Evolutionary conservation across 2,113 vertebrate species (phyloP), one percentile per base, ranked within the genome.

Genomic region (Bubalus kerabau): DNA sequence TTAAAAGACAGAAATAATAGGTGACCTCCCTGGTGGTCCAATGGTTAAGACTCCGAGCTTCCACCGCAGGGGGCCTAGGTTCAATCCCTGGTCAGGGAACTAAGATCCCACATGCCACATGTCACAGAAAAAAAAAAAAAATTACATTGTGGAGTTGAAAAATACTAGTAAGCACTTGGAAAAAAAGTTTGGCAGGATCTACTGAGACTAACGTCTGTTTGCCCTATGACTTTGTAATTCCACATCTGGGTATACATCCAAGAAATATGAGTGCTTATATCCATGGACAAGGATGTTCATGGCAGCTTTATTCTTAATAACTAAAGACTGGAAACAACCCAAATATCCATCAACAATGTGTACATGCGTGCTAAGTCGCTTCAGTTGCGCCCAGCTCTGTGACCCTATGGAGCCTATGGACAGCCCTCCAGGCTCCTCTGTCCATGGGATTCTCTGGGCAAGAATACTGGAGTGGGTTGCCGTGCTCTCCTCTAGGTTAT

Each of bases 321-420:
- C 74, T 46, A 10, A 60, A 94, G 71, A 36, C 52, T 26, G 16
- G 59, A 52, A 91, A 81, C 3, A 52, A 24, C 40, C 50, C 59
- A 46, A 28, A 14, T 54, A 59, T 13, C 87, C 57, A 17, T 26
- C 87, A 52, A 59, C 32, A 23, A 12, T 10, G n/a, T 0, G 1
- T 71, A n/a, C 9, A 71, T 0, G n/a, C 36, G 64, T 23, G 17
- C n/a, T 71, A 36, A 36, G 64, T 71, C 0, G 16, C n/a, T 71
- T 71, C 2, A 36, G 9, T 71, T 36, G n/a, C 2, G 0, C 3
- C 9, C 2, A 0, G 36, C 64, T 67, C 64, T 36, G 32, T 0
- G 7, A 36, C 17, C 17, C 64, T 67, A 0, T 67, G 64, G 32
- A 21, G 2, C 5, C 4, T 71, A 9, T 0, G 32, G 32, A 67